Base-by-base conservation (phyloP, 2,797 vertebrate genomes). In the Aphelocoma californica region DNA sequence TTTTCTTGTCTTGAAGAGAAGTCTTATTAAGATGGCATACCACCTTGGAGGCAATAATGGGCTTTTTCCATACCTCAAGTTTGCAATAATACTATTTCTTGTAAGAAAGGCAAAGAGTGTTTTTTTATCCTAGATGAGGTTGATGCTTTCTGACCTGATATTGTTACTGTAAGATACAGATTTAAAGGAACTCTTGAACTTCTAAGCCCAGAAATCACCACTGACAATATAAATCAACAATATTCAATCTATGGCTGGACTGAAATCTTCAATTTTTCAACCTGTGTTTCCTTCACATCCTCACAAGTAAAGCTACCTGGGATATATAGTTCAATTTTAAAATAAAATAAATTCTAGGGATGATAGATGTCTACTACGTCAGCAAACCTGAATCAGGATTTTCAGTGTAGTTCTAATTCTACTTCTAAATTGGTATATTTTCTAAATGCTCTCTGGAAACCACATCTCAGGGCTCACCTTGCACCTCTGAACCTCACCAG, bases 1-100 rank as follows among this genome's bases (percentile, higher is more conserved):
- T 97, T 97, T 97, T 81, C 91, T 91, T 97, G 93, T 97, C 97
- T 97, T 72, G 83, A 94, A 97, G 96, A 98, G 96, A 94, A 95
- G 94, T 96, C 97, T 97, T 98, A 98, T 97, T 97, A 97, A 97
- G 96, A 97, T 95, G 91, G 93, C 92, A 21, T 95, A 95, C 89
- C 81, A 96, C 94, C 90, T 97, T 96, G 94, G 90, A 98, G 92
- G 93, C 94, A 97, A 86, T 97, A 96, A 97, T 94, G 95, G 60
- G 8, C 82, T 97, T 94, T 93, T 90, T 95, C 94, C 93, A 96
- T 95, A 91, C 75, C 96, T 96, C 95, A 92, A 51, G 54, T 72
- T 94, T 94, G 60, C 93, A 97, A 94, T 97, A 97, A 96, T 81
- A 91, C 71, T 96, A 92, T 96, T 97, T 96, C 87, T 97, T 96